phyloP scores from a whole-genome alignment of 2,113 vertebrate genomes.

The Hemicordylus capensis region DNA sequence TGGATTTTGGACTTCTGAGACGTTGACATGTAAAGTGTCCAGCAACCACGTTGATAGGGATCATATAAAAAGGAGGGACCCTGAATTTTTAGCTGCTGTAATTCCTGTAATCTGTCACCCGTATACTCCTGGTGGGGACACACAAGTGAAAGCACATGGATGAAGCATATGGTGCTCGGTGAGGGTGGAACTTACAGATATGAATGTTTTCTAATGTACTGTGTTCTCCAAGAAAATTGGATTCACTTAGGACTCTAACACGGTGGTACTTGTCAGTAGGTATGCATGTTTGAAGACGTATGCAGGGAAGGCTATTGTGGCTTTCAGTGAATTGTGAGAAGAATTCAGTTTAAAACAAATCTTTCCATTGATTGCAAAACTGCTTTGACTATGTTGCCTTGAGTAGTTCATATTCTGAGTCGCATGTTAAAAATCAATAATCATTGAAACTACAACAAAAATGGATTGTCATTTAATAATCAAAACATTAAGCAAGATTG shows the following conservation, averaged over 20 bases:
- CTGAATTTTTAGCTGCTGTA: not conserved
- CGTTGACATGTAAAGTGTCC: no score
- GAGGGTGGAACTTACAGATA: not conserved
- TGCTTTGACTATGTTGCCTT: not conserved
- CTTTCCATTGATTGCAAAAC: not conserved
- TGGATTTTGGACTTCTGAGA: no score
- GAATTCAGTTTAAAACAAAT: not conserved
- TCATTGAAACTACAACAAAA: not conserved
- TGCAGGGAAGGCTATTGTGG: not conserved
- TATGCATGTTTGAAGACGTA: not conserved
- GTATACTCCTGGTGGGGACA: not conserved
- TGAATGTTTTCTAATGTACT: not conserved
- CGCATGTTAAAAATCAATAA: not conserved
- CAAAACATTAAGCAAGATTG: not conserved
- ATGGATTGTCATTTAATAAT: not conserved
- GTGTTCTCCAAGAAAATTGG: not conserved
- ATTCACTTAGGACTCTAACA: not conserved
- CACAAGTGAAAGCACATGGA: not conserved
- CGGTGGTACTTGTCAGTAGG: not conserved
- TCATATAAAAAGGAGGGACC: no score
- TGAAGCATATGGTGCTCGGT: not conserved
- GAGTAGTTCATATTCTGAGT: not conserved
- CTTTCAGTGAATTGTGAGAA: not conserved
- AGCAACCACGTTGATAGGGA: no score
- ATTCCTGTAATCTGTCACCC: not conserved